phyloP scores from a whole-genome alignment of 2,113 vertebrate species.

The Elachura formosa region DNA sequence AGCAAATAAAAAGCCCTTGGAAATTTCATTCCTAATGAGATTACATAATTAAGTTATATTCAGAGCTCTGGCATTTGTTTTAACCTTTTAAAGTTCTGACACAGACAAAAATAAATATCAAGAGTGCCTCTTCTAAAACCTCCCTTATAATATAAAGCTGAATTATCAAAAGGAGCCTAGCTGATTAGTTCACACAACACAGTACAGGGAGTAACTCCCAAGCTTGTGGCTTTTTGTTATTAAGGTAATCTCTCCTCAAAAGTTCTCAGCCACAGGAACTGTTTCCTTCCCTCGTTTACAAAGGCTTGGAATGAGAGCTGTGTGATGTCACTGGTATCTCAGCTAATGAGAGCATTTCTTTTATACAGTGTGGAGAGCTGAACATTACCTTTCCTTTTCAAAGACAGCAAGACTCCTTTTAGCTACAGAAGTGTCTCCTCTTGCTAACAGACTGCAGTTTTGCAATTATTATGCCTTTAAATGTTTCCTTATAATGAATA shows the following conservation, averaged over 20 bases:
- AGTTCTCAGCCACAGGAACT: neutral
- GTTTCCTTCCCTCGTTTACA: neutral
- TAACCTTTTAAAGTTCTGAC: conserved; percentile 36
- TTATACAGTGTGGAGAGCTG: neutral
- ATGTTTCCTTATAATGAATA: neutral
- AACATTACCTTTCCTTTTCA: neutral
- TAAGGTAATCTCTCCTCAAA: conserved; percentile 34
- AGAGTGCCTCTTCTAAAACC: neutral
- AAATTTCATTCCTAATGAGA: neutral
- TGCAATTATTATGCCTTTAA: neutral
- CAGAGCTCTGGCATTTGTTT: neutral
- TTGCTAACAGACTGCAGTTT: neutral
- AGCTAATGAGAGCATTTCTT: neutral
- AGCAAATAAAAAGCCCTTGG: conserved; percentile 23
- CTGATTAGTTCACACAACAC: conserved; percentile 3
- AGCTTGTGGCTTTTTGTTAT: conserved; percentile 30
- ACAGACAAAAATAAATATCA: conserved; percentile 40
- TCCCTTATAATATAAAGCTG: neutral
- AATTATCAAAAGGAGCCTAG: conserved; percentile 11
- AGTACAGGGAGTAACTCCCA: conserved; percentile 2
- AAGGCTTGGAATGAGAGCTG: neutral
- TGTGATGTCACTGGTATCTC: neutral
- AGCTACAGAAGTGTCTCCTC: neutral
- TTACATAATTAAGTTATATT: conserved; percentile 32
- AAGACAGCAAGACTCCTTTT: neutral